Evolutionary conservation across 2,797 vertebrate species (phyloP), one percentile per base, ranked within the genome.

Genomic region (Enteromius viviparus): DNA sequence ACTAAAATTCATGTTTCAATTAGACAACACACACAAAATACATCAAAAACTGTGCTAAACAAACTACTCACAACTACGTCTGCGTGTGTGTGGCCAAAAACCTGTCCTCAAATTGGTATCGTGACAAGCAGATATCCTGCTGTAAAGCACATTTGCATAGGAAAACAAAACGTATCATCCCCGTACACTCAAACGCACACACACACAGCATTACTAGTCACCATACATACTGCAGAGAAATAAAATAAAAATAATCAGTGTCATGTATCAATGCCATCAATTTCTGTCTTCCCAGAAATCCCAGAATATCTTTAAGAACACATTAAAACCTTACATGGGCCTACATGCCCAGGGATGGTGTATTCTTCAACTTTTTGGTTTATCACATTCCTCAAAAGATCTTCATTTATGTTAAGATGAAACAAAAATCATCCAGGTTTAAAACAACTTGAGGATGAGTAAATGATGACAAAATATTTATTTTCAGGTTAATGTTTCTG

Each of bases 121-220:
- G 26, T 72, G 70, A 72, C 70, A 72, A 58, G 51, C 34, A 76
- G 14, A 60, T 76, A 76, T 76, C 74, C 53, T 23, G 34, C 34
- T 60, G 11, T 42, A 58, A 23, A 42, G 7, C 37, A 76, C n/a
- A 76, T 60, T 42, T 76, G 74, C 53, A 60, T 76, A 60, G n/a
- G 12, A 14, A 76, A 58, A 42, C 74, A 60, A 60, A 76, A 60
- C 29, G 37, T 14, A 75, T n/a, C 53, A 26, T 14, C 15, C 8
- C 2, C 14, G 8, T 3, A 42, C 40, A 45, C 51, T 23, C 45
- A 58, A 9, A 23, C 9, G 10, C 40, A 45, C 6, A 47, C 21
- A 69, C 42, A 32, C 74, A 60, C n/a, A 3, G 3, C 14, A 60
- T 76, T 11, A 23, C 53, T 34, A 76, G 34, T 58, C 1, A 76